These are phyloP conservation scores for Chaenogobius annularis DNA, from an alignment of 2,113 vertebrate species.

Conservation along the genomic window DNA sequence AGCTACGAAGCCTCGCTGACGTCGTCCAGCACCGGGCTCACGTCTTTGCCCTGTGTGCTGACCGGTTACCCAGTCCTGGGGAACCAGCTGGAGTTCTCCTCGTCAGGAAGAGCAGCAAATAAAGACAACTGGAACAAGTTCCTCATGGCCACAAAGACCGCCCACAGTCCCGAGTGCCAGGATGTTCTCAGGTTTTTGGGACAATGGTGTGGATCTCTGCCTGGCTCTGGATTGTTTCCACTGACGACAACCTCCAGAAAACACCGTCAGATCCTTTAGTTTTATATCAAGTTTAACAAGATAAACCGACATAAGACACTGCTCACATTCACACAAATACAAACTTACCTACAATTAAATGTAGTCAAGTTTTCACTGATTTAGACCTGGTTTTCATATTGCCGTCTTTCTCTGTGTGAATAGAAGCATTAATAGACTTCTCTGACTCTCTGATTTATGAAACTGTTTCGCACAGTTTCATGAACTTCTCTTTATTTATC, in stretches of 20 bases:
- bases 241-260: conserved; percentile 34
- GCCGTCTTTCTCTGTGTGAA: too few species aligned
- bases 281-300: too few species aligned
- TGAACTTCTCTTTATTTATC: too few species aligned
- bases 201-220: conserved; percentile 90
- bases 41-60: conserved; percentile 88
- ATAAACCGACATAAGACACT: too few species aligned
- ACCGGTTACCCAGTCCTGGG: conserved; percentile 93
- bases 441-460: too few species aligned
- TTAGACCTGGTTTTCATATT: too few species aligned
- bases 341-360: too few species aligned
- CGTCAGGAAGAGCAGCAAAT: conserved; percentile 85
- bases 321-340: too few species aligned
- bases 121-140: conserved; percentile 97
- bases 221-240: conserved; percentile 88
- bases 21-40: conserved; percentile 76
- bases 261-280: conserved; percentile 41
- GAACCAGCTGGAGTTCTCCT: conserved; percentile 86
- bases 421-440: too few species aligned
- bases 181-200: conserved; percentile 92
- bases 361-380: too few species aligned
- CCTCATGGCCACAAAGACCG: conserved; percentile 92
- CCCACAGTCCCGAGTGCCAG: conserved; percentile 91
- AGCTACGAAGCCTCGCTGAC: conserved; percentile 88
- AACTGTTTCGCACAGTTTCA: too few species aligned